Evolutionary conservation across 2,797 vertebrate species (phyloP), one percentile per base, ranked within the genome.

Genomic region (Leptatherina wallacei): DNA sequence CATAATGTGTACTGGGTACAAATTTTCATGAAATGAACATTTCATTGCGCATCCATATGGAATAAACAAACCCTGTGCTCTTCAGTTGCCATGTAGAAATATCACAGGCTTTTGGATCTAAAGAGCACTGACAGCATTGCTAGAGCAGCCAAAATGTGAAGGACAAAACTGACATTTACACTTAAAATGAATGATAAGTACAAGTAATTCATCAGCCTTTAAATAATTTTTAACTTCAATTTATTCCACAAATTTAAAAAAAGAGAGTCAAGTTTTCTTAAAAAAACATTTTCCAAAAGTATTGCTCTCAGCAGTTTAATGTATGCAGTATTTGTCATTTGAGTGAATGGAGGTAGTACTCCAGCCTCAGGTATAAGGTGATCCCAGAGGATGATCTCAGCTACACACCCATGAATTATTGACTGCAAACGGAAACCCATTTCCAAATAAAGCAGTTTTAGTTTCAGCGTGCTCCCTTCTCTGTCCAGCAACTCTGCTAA

Each of bases 321-420:
- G 42, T 59, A 2, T n/a, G n/a, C n/a, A n/a, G n/a, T 55, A 14
- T 47, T 70, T 74, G 44, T 85, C 33, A 62, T 79, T 57, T 62
- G 72, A 75, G 54, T 84, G 80, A 87, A 84, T 63, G 78, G 55
- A 82, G 58, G 71, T 69, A 70, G 68, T 73, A 40, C 78, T 81
- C 74, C 20, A 6, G 54, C 64, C 54, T 63, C 70, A 56, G 62
- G 65, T 82, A 87, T 83, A 81, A 91, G 51, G 51, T 72, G 83
- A 92, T 61, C 64, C 35, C 30, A 2, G 3, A 30, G 30, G 69
- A 82, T 86, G 89, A 89, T 70, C 81, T 91, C 85, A 88, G 64
- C 72, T 70, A 86, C 78, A 74, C 69, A 91, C 69, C 42, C 65
- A 71, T 93, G 65, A 81, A 92, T 93, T 90, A 93, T 93, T 91